These are phyloP conservation scores for Melanotaenia pygmaea DNA, from an alignment of 2,797 vertebrate genomes.

Conservation along the genomic window DNA sequence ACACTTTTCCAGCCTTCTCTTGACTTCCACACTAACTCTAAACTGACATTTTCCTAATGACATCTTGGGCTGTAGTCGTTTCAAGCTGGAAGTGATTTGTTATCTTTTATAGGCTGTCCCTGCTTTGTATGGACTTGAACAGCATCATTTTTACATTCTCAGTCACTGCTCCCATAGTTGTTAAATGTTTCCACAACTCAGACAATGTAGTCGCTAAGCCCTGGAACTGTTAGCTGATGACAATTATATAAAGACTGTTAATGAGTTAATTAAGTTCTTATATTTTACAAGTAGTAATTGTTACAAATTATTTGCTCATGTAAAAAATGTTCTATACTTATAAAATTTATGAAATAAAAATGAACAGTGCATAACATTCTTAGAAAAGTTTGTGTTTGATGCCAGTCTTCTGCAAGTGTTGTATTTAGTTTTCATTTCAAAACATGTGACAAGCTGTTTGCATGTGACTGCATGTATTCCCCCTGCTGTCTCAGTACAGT, in stretches of 20 bases:
- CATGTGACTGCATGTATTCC: background rate
- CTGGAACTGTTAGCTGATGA: background rate
- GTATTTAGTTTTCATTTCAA: constrained; percentile 2
- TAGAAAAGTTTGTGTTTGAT: background rate
- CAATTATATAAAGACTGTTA: background rate
- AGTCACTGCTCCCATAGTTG: background rate
- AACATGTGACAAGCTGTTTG: background rate
- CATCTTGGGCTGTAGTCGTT: background rate
- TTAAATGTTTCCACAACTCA: background rate
- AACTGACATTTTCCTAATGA: background rate
- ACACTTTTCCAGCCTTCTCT: background rate
- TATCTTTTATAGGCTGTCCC: background rate
- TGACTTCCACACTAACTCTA: background rate
- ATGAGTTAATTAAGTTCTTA: background rate
- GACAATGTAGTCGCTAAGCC: background rate
- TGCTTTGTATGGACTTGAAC: background rate
- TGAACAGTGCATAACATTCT: background rate
- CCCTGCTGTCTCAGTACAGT: background rate
- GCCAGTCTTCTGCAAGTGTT: background rate
- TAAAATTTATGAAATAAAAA: background rate
- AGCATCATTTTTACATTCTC: background rate
- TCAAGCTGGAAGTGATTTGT: background rate
- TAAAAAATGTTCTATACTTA: background rate
- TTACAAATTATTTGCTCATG: background rate
- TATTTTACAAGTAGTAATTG: background rate